Base-by-base conservation (phyloP, 2,888 invertebrate species). In the Megalurothrips usitatus region DNA sequence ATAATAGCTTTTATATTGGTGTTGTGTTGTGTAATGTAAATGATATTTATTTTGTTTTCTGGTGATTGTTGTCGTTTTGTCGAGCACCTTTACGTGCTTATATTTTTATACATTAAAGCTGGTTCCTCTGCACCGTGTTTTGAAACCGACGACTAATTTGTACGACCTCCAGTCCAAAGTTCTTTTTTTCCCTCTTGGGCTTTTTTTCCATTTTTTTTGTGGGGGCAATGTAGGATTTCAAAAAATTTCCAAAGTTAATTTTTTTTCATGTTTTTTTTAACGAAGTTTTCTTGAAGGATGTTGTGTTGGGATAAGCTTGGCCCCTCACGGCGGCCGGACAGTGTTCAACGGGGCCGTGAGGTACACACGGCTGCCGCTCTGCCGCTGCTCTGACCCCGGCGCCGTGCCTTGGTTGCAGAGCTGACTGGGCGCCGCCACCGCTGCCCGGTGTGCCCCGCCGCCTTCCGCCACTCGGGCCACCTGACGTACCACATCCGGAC, bases 31-130 rank as follows among this genome's bases (percentile, higher is more conserved):
- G 12, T 52, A 52, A 68, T 68, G 68, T 68, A n/a, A 23, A n/a
- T 68, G 12, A n/a, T 68, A 68, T 68, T 68, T 68, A 58, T 58
- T 68, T 68, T n/a, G n/a, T 23, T 68, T 68, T 23, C 68, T 68
- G 68, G 68, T 68, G 68, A 23, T 23, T 68, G 68, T 68, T 23
- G 68, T 68, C 23, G 68, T 68, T 68, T 23, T 23, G 19, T 23
- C n/a, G 58, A 8, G 58, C 58, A 58, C 58, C 58, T n/a, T 17
- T 58, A n/a, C 17, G 68, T 68, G n/a, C 23, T 23, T n/a, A n/a
- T 68, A 68, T 68, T 68, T 68, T 23, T 23, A 68, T 23, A 68
- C 11, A 68, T 68, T 68, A 68, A 68, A 68, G 68, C 19, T 68
- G 23, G 68, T 23, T 23, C 23, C 23, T 23, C 23, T 68, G 68